Conservation (phyloP, 2,888 invertebrate genomes). For the Xestia rhomboidea region DNA sequence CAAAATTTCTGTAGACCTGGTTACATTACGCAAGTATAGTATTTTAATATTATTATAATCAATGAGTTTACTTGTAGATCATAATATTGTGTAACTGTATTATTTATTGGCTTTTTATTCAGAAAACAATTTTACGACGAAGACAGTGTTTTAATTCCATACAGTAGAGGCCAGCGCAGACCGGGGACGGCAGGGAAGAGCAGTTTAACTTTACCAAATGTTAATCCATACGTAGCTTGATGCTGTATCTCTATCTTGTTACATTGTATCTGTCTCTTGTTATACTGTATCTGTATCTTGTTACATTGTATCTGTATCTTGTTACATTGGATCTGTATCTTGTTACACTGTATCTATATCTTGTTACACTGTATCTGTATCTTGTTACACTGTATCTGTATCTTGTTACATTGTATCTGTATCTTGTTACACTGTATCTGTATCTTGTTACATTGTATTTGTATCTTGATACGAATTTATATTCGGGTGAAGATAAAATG, state of each 20-base stretch:
- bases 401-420: too few species aligned
- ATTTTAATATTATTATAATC: neutral
- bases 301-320: too few species aligned
- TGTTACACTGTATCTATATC: too few species aligned
- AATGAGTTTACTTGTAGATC: slow-evolving; percentile 19
- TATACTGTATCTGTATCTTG: too few species aligned
- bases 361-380: too few species aligned
- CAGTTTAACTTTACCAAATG: neutral
- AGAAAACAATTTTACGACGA: slow-evolving; percentile 7
- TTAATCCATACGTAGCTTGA: neutral
- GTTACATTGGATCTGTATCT: too few species aligned
- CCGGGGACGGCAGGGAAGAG: neutral
- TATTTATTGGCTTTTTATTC: neutral
- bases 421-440: too few species aligned
- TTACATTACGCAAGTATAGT: slow-evolving; percentile 18
- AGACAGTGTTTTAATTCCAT: slow-evolving; percentile 7
- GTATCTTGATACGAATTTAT: too few species aligned
- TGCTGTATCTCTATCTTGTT: too few species aligned
- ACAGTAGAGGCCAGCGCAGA: neutral
- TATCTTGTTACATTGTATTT: too few species aligned
- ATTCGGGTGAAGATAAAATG: neutral
- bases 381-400: too few species aligned
- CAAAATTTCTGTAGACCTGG: slow-evolving; percentile 50
- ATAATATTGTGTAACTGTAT: slow-evolving; percentile 10
- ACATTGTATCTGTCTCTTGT: too few species aligned